phyloP scores from a whole-genome alignment of 2,113 vertebrate species.

The Triplophysa siluroides region DNA sequence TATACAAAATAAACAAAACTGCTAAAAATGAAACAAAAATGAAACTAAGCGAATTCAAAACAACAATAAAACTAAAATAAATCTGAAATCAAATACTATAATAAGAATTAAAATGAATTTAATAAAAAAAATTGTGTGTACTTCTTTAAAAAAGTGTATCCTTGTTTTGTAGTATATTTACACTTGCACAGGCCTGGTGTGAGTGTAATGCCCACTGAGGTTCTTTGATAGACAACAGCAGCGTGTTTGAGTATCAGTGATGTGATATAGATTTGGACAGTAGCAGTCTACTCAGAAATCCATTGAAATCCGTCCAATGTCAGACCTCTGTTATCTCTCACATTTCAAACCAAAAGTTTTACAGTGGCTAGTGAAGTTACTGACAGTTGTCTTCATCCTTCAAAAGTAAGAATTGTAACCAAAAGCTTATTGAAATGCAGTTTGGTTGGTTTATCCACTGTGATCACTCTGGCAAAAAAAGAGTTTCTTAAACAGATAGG shows the following conservation, averaged over 20 bases:
- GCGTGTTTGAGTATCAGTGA: not conserved
- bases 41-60: too few species aligned
- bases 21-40: too few species aligned
- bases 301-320: not conserved
- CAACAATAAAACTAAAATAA: too few species aligned
- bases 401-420: not conserved
- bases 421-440: not conserved
- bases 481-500: not conserved
- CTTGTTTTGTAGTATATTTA: not conserved
- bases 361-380: not conserved
- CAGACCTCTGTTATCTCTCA: not conserved
- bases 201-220: conserved; percentile 12
- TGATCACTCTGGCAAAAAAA: too few species aligned
- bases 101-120: too few species aligned
- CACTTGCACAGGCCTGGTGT: not conserved
- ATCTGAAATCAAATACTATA: too few species aligned
- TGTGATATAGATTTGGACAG: conserved; percentile 5
- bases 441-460: not conserved
- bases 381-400: not conserved
- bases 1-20: too few species aligned
- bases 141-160: too few species aligned
- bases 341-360: not conserved
- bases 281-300: not conserved
- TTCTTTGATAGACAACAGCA: not conserved
- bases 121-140: too few species aligned